phyloP scores from a whole-genome alignment of 2,113 vertebrate genomes.

The Carassius carassius region DNA sequence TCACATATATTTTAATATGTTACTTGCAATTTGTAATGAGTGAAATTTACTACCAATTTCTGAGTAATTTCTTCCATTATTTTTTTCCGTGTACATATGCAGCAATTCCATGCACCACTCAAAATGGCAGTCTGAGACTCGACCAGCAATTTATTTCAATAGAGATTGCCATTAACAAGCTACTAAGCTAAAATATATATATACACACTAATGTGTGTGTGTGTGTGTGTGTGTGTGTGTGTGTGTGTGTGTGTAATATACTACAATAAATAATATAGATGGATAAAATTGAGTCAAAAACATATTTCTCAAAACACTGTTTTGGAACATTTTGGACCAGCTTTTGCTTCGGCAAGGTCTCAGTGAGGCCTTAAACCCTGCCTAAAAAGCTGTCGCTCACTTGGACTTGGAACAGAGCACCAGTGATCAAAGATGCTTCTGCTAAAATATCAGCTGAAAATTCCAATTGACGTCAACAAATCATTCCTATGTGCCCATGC shows the following conservation, averaged over 20 bases:
- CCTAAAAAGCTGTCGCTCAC: neutral
- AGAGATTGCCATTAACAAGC: neutral
- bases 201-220: neutral
- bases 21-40: neutral
- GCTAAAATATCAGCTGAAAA: neutral
- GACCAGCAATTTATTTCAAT: neutral
- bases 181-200: neutral
- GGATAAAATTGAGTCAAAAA: neutral
- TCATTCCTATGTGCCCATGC: neutral
- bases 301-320: neutral
- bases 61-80: neutral
- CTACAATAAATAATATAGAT: neutral
- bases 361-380: neutral
- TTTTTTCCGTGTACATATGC: neutral
- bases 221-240: neutral
- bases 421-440: neutral
- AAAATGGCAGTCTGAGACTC: neutral
- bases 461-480: neutral
- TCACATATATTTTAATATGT: too few relatives aligned
- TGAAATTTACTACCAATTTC: neutral
- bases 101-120: neutral
- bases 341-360: neutral
- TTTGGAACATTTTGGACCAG: neutral
- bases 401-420: neutral
- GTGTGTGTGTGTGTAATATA: neutral